phyloP scores from a whole-genome alignment of 2,113 vertebrate genomes.

The Craseonycteris thonglongyai region DNA sequence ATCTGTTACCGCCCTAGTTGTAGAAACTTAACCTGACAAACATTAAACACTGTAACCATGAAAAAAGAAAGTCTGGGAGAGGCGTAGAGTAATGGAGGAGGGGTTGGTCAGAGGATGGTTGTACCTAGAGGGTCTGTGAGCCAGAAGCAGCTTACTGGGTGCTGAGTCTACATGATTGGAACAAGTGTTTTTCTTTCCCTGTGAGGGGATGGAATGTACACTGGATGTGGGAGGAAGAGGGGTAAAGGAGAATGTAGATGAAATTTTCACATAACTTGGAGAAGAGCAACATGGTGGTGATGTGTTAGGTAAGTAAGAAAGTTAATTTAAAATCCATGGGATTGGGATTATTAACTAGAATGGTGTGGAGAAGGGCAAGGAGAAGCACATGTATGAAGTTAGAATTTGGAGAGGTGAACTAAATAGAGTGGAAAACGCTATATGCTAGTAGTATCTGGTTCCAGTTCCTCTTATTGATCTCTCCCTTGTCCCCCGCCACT shows the following conservation, averaged over 20 bases:
- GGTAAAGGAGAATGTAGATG: neutral
- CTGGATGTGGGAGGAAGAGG: neutral
- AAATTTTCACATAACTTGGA: neutral
- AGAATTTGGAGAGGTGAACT: neutral
- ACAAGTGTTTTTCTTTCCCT: neutral
- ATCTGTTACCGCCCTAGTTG: too few relatives aligned
- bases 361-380: neutral
- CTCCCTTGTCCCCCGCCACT: neutral
- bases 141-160: neutral
- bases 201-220: neutral
- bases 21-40: too few relatives aligned
- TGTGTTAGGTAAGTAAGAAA: neutral
- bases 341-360: neutral
- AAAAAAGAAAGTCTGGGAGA: neutral
- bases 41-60: too few relatives aligned
- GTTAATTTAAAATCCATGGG: neutral
- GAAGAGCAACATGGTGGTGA: neutral
- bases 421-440: too few relatives aligned
- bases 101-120: neutral
- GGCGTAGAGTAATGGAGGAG: neutral
- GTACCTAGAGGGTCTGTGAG: neutral
- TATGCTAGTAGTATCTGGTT: neutral
- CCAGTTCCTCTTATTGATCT: neutral
- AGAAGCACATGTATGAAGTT: neutral
- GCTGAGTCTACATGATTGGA: neutral